Percentiles rank a stretch among this genome's conserved stretches.
Evolutionary conservation across 1,140 invertebrate species (phyloP).

Genomic region (Drosophila kurseongensis): DNA sequence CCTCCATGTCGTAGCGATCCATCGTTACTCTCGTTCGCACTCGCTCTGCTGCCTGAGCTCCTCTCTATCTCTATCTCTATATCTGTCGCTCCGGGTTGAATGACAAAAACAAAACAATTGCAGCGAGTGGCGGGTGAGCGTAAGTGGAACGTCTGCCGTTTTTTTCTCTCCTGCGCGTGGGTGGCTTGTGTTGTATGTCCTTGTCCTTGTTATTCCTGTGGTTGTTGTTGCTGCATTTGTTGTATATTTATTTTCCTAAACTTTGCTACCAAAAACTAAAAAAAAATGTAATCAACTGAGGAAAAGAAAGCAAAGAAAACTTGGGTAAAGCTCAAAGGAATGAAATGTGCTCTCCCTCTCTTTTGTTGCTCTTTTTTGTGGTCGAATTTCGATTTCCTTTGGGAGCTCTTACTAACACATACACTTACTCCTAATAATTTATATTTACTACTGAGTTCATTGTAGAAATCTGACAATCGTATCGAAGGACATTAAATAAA

Average conservation of each 20-base stretch:
- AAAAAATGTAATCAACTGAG: background rate
- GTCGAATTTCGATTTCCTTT: background rate
- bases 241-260: conserved; percentile 24
- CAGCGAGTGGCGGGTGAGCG: background rate
- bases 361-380: background rate
- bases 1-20: conserved; percentile 82
- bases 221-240: conserved; percentile 7
- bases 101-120: conserved; percentile 16
- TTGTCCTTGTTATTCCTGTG: conserved; percentile 36
- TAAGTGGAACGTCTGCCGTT: conserved; percentile 2
- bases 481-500: background rate
- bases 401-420: background rate
- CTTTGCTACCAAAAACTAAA: conserved; percentile 30
- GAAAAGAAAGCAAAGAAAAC: background rate
- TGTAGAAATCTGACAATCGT: conserved; percentile 6
- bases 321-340: background rate
- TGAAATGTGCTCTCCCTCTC: background rate
- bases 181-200: conserved; percentile 9
- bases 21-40: conserved; percentile 37
- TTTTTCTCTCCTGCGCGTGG: conserved; percentile 11
- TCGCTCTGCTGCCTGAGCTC: background rate
- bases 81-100: background rate
- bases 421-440: conserved; percentile 22
- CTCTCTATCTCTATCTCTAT: conserved; percentile 7
- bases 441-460: conserved; percentile 10